These are phyloP conservation scores for Sitophilus oryzae DNA, from an alignment of 1,140 invertebrate species.

Conservation along the genomic window DNA sequence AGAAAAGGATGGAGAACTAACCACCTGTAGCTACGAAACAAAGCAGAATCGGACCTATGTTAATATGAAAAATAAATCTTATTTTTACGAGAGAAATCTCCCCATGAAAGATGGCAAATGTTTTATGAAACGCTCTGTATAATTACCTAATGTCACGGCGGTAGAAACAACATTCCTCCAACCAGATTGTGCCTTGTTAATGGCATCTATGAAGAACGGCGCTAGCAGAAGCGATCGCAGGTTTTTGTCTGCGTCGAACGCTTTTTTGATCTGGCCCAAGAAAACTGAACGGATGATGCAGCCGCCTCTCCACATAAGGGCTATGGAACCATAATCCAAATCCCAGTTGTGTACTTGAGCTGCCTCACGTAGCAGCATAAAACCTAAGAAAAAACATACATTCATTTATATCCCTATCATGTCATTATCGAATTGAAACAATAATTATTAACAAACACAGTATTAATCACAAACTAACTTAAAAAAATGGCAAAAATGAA, in stretches of 20 bases:
- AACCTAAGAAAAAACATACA: constrained; percentile 49
- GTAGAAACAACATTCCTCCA: constrained; percentile 62
- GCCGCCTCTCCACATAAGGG: constrained; percentile 99
- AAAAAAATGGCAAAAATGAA: too few relatives aligned
- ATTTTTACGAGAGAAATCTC: too few relatives aligned
- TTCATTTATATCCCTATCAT: not conserved
- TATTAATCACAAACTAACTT: too few relatives aligned
- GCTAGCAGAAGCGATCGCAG: constrained; percentile 90
- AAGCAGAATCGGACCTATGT: too few relatives aligned
- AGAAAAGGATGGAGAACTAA: too few relatives aligned
- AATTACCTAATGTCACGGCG: constrained; percentile 47
- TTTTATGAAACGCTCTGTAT: too few relatives aligned
- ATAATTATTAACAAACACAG: too few relatives aligned
- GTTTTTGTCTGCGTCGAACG: constrained; percentile 88
- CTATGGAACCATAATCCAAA: constrained; percentile 96
- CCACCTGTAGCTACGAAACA: too few relatives aligned
- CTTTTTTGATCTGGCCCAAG: constrained; percentile 93
- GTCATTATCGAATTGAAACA: too few relatives aligned
- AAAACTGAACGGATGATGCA: constrained; percentile 98
- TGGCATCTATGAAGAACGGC: constrained; percentile 86
- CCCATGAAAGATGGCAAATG: too few relatives aligned
- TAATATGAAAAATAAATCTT: too few relatives aligned
- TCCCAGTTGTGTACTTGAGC: constrained; percentile 89
- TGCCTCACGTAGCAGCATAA: constrained; percentile 95
- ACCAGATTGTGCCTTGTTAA: constrained; percentile 70